Evolutionary conservation across 1,140 invertebrate genomes (phyloP), one percentile per base, ranked within the genome.

Genomic region (Phymorhynchus buccinoides): DNA sequence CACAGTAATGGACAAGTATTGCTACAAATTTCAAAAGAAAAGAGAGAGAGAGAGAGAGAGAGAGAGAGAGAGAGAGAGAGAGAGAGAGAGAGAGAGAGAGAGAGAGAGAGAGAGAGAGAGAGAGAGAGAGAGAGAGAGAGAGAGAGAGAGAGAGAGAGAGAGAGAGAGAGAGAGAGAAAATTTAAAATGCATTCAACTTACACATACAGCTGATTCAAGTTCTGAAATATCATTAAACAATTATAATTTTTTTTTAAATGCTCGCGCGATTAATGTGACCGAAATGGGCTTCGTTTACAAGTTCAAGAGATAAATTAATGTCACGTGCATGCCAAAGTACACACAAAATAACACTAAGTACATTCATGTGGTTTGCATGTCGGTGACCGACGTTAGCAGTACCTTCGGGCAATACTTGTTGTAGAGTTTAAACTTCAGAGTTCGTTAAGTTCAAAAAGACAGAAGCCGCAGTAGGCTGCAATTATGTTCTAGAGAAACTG

Each of bases 141-240:
- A 75, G 73, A 41, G 30, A 75, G 73, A 41, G 30, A 75, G 73
- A 71, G 68, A 71, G 6, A 71, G 30, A 71, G 30, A 71, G 68
- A 71, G 30, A 71, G 68, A 71, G 30, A 71, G 56, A 62, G 56
- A 62, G 56, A 62, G 56, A 14, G 22, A 62, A 22, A 27, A 0
- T 27, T 62, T 62, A 62, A 6, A 16, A 22, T 4, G 6, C 22
- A 14, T 62, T 62, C n/a, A 6, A 27, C n/a, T 52, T 18, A 0
- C 22, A 9, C 12, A 52, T 52, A 0, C 56, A 62, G 22, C 18
- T 4, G 4, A 62, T 18, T 62, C 48, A n/a, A n/a, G n/a, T n/a
- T n/a, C n/a, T n/a, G n/a, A n/a, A n/a, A 62, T 62, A 27, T 62
- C 22, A 16, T 27, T 27, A 52, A 62, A 62, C 56, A 18, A 27